phyloP scores from a whole-genome alignment of 2,113 vertebrate genomes.

The Callospermophilus lateralis region DNA sequence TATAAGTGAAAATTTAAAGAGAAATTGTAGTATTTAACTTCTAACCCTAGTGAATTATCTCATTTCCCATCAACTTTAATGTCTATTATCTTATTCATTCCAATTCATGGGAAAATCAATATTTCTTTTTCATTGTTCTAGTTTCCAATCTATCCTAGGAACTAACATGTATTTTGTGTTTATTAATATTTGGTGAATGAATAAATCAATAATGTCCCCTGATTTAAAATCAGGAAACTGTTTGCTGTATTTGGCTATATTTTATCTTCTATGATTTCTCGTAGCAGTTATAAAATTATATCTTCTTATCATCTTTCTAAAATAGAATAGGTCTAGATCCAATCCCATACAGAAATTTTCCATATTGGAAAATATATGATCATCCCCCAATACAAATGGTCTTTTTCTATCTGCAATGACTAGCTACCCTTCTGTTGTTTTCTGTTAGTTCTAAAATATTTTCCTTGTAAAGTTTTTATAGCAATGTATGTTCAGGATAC shows the following conservation, averaged over 20 bases:
- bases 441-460: background rate
- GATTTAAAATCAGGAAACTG: too few species aligned
- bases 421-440: background rate
- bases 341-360: background rate
- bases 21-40: constrained; percentile 24
- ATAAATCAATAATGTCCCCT: too few species aligned
- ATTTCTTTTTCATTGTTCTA: background rate
- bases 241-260: too few species aligned
- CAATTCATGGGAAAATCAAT: background rate
- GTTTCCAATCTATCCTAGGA: background rate
- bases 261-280: too few species aligned
- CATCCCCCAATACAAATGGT: background rate
- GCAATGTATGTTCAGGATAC: background rate
- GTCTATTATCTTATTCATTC: background rate
- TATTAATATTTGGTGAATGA: background rate
- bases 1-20: background rate
- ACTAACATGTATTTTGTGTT: background rate
- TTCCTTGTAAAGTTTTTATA: constrained; percentile 12
- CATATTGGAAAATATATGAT: background rate
- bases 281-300: background rate
- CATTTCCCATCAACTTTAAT: background rate
- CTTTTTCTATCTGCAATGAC: background rate
- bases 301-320: background rate
- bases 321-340: background rate
- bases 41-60: background rate